These are phyloP conservation scores for Schizothorax lantsangensis DNA, from an alignment of 2,797 vertebrate genomes.

Conservation along the genomic window DNA sequence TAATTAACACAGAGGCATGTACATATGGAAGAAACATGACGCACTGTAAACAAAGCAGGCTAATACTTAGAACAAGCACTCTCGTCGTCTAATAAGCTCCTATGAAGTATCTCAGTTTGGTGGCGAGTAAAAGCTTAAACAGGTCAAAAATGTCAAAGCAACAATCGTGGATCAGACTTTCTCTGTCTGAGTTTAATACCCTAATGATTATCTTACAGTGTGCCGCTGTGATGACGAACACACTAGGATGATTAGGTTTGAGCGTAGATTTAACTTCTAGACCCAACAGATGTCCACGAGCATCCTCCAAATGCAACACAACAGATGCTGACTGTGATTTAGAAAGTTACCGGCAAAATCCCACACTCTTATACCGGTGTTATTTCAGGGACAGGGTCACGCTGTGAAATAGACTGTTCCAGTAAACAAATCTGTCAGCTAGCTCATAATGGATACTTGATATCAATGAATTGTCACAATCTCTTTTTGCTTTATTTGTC, in stretches of 20 bases:
- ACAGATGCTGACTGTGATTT: slow-evolving; percentile 80
- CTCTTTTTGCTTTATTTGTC: slow-evolving; percentile 14
- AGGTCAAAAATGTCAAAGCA: slow-evolving; percentile 24
- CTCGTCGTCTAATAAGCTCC: slow-evolving; percentile 12
- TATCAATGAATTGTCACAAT: slow-evolving; percentile 18
- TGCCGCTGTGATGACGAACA: slow-evolving; percentile 33
- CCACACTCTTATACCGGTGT: slow-evolving; percentile 18
- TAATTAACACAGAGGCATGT: slow-evolving; percentile 3
- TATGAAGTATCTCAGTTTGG: slow-evolving; percentile 16
- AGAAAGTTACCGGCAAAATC: slow-evolving; percentile 69
- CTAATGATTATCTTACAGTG: slow-evolving; percentile 61
- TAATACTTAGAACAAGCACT: slow-evolving; percentile 13
- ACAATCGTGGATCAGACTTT: slow-evolving; percentile 40
- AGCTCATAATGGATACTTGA: not conserved
- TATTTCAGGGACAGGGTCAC: slow-evolving; percentile 23
- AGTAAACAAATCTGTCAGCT: slow-evolving; percentile 32
- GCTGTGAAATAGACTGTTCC: slow-evolving; percentile 3
- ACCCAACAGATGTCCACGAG: slow-evolving; percentile 72
- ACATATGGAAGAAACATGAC: not conserved
- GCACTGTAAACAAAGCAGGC: not conserved
- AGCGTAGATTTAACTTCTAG: slow-evolving; percentile 63
- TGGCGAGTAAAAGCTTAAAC: slow-evolving; percentile 24
- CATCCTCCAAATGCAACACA: slow-evolving; percentile 64
- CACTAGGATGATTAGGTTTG: slow-evolving; percentile 48
- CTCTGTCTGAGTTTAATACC: slow-evolving; percentile 60